phyloP scores from a whole-genome alignment of 2,888 invertebrate species.

The Perizoma affinitatum region DNA sequence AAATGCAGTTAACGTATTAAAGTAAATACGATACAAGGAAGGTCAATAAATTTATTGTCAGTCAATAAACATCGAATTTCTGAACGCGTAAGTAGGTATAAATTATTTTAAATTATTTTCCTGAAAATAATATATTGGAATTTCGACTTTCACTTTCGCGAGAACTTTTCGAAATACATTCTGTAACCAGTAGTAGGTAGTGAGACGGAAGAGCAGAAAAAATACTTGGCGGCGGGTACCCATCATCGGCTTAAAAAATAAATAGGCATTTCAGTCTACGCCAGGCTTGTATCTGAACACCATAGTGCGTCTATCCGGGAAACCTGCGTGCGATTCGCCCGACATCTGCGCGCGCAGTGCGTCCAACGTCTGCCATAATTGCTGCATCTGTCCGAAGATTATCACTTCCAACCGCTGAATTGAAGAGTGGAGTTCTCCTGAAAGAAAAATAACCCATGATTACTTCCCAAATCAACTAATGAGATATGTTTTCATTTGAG shows the following conservation, averaged over 20 bases:
- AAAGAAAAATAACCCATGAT: constrained; percentile 26
- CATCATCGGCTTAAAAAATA: background rate
- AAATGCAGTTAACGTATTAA: too few species aligned
- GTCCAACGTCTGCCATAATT: constrained; percentile 76
- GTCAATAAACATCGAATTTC: too few species aligned
- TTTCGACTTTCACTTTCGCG: too few species aligned
- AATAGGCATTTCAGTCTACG: constrained; percentile 28
- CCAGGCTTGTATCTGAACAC: constrained; percentile 59
- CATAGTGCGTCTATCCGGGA: constrained; percentile 63
- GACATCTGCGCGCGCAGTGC: constrained; percentile 65
- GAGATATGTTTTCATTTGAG: background rate
- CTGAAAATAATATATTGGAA: too few species aligned
- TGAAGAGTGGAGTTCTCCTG: constrained; percentile 73
- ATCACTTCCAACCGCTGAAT: constrained; percentile 75
- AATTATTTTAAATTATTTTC: too few species aligned
- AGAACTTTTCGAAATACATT: too few species aligned
- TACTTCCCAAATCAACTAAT: background rate
- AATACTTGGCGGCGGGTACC: too few species aligned
- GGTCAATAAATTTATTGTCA: too few species aligned
- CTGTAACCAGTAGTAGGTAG: too few species aligned
- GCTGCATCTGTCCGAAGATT: constrained; percentile 79
- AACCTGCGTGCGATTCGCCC: constrained; percentile 43
- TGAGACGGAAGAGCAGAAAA: too few species aligned
- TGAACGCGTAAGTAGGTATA: too few species aligned
- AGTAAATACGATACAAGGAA: too few species aligned